Evolutionary conservation across 2,888 invertebrate genomes (phyloP), one percentile per base, ranked within the genome.

Genomic region (Lagria hirta): DNA sequence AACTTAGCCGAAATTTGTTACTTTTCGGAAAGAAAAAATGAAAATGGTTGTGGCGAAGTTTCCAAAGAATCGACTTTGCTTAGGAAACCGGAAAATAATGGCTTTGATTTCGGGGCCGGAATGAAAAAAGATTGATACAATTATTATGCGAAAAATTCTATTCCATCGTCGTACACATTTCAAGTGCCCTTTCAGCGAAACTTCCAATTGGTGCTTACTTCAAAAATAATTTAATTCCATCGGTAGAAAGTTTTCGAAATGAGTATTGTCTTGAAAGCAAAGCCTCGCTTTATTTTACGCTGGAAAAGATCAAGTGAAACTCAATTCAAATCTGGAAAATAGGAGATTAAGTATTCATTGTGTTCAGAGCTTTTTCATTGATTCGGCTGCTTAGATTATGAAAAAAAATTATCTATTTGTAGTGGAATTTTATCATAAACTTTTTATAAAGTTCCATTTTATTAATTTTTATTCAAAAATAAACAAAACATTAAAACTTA

Each of bases 331-430:
- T 60, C 57, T 55, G 51, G 55, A 51, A 59, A 59, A 61, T 57
- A 51, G 53, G 42, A 52, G 55, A 61, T 60, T 60, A 59, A 60
- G 54, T 58, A 61, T 61, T 60, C 58, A 60, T 59, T 59, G 56
- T 52, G 48, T 54, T 44, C 47, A 48, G 57, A 56, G 56, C 54
- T 48, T 34, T 47, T 16, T 48, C 54, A 55, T 50, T 49, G 57
- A 54, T 55, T 55, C 49, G 46, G 42, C 13, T 41, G 35, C 36
- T 21, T 29, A 45, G 50, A 50, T 48, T 49, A 51, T 48, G 52
- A 57, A 58, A 57, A 56, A 49, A 44, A 49, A 50, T 29, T 28
- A 45, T 49, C 42, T 41, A 49, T 49, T 49, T 51, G 43, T 40
- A 49, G 42, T 43, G 33, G 48, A 52, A 52, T 46, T 46, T 18